Percentiles rank a stretch among this genome's conserved stretches.
Evolutionary conservation across 1,140 invertebrate genomes (phyloP).

Genomic region (Apis dorsata): DNA sequence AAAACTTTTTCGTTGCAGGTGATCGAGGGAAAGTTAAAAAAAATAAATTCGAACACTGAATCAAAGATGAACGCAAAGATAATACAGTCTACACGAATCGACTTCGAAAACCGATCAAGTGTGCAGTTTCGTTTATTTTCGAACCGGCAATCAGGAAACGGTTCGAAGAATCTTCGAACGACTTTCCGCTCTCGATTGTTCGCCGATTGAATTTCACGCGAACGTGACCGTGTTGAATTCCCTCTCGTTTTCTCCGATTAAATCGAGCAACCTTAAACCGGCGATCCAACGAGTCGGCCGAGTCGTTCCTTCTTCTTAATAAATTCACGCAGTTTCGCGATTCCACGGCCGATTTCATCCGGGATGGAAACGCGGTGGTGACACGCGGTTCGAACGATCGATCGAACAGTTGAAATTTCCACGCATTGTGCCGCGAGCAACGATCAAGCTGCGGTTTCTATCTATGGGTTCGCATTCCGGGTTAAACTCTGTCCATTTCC

Average conservation of each 20-base stretch:
- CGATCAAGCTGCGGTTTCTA: slow-evolving; percentile 29
- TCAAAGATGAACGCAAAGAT: too few species aligned
- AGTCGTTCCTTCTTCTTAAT: neutral
- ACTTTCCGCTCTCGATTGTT: slow-evolving; percentile 13
- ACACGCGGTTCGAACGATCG: neutral
- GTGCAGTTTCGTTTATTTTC: neutral
- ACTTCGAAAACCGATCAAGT: neutral
- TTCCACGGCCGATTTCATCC: neutral
- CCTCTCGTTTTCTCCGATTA: neutral
- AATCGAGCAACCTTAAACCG: too few species aligned
- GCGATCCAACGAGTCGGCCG: too few species aligned
- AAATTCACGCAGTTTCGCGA: neutral
- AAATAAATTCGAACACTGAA: too few species aligned
- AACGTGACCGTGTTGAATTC: slow-evolving; percentile 35
- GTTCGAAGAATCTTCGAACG: neutral
- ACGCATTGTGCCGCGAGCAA: slow-evolving; percentile 6
- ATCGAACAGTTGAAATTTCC: neutral
- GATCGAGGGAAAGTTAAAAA: too few species aligned
- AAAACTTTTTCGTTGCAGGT: too few species aligned
- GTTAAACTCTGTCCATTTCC: slow-evolving; percentile 22
- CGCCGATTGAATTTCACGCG: slow-evolving; percentile 47
- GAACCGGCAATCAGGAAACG: neutral
- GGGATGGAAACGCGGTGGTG: neutral
- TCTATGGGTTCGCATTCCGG: slow-evolving; percentile 37
- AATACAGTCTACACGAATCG: too few species aligned